phyloP scores from a whole-genome alignment of 2,888 invertebrate genomes.

The Amiota communis region DNA sequence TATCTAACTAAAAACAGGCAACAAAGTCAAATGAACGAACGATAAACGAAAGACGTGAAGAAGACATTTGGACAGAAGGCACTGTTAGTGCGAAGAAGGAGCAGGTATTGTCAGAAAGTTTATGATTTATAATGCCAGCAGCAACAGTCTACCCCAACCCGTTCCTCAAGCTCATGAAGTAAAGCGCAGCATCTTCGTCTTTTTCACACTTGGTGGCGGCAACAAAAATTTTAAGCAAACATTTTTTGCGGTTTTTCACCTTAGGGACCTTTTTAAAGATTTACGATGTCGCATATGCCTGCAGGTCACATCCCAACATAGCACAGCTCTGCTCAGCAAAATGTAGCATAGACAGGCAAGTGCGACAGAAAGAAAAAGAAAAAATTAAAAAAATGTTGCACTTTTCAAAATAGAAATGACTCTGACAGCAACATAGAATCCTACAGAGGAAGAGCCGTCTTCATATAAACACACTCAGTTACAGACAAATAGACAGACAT shows the following conservation, averaged over 20 bases:
- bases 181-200: conserved; percentile 65
- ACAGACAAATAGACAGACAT: conserved; percentile 58
- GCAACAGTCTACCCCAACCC: conserved; percentile 32
- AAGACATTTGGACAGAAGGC: not conserved
- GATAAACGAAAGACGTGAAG: conserved; percentile 3
- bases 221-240: conserved; percentile 42
- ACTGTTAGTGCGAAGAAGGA: not conserved
- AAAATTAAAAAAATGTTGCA: conserved; percentile 58
- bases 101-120: conserved; percentile 60
- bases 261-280: conserved; percentile 70
- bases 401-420: conserved; percentile 63
- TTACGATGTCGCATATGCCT: conserved; percentile 71
- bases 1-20: not conserved
- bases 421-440: conserved; percentile 52
- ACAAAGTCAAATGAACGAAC: conserved; percentile 10
- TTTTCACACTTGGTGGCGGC: conserved; percentile 60
- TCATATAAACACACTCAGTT: not conserved
- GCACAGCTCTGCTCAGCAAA: conserved; percentile 39
- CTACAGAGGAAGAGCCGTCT: not conserved
- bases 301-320: conserved; percentile 57
- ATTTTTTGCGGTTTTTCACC: conserved; percentile 48
- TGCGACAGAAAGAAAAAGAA: not conserved
- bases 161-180: not conserved
- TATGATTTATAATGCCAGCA: conserved; percentile 63
- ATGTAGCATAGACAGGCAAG: not conserved